Evolutionary conservation across 1,140 invertebrate species (phyloP).

Genomic region (Hylaeus volcanicus): DNA sequence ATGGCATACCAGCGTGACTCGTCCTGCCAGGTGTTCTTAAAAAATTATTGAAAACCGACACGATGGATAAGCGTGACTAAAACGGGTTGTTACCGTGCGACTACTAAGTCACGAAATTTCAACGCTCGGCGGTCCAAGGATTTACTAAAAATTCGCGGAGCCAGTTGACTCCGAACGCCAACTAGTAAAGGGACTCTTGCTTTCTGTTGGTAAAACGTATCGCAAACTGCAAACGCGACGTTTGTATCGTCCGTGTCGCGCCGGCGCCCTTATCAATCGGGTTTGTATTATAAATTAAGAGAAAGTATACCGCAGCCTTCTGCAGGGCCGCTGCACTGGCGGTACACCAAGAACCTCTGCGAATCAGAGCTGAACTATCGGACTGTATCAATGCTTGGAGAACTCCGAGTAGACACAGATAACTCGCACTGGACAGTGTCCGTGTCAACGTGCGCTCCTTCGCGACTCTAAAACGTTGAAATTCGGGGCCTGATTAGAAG

Average conservation of each 20-base stretch:
- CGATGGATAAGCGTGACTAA: not conserved
- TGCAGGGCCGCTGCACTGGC: conserved; percentile 21
- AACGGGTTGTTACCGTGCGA: not conserved
- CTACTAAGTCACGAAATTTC: too few species aligned
- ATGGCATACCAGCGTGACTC: not conserved
- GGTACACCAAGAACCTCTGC: conserved; percentile 16
- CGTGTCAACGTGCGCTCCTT: not conserved
- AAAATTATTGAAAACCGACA: not conserved
- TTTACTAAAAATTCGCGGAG: too few species aligned
- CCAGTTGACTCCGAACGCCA: too few species aligned
- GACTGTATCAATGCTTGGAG: conserved; percentile 64
- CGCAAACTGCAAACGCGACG: conserved; percentile 18
- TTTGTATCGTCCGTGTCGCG: not conserved
- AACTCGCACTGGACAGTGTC: conserved; percentile 28
- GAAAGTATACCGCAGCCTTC: conserved; percentile 67
- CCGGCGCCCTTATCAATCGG: conserved; percentile 43
- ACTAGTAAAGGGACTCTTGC: too few species aligned
- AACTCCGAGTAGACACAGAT: conserved; percentile 65
- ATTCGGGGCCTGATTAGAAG: not conserved
- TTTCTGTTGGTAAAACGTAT: not conserved
- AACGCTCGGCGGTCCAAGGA: too few species aligned
- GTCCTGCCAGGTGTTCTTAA: not conserved
- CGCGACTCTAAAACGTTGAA: not conserved
- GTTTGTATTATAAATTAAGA: conserved; percentile 71
- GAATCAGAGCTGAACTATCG: conserved; percentile 77